phyloP scores from a whole-genome alignment of 2,888 invertebrate genomes.

The Steinernema hermaphroditum region DNA sequence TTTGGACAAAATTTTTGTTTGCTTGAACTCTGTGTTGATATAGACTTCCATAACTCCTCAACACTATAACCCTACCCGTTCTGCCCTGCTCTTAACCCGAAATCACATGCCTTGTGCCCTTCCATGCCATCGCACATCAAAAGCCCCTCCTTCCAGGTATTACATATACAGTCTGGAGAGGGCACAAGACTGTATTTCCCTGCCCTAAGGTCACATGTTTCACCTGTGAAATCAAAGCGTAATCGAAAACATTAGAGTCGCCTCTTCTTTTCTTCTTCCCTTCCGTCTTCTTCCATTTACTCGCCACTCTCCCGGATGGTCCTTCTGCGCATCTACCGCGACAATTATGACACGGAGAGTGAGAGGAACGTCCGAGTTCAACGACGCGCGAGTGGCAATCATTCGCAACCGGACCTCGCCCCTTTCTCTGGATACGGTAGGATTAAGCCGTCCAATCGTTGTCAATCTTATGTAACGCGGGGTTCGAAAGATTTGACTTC shows the following conservation, averaged over 20 bases:
- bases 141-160: constrained; percentile 21
- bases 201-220: constrained; percentile 30
- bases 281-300: constrained; percentile 15
- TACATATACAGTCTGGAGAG: constrained; percentile 23
- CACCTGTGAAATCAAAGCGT: constrained; percentile 12
- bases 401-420: constrained; percentile 17
- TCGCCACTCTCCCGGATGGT: constrained; percentile 25
- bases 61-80: constrained; percentile 23
- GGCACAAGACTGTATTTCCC: constrained; percentile 20
- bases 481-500: too few relatives aligned
- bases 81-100: constrained; percentile 16
- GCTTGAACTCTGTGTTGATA: constrained; percentile 30
- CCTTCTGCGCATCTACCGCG: constrained; percentile 28
- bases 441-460: neutral
- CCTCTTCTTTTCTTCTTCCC: neutral
- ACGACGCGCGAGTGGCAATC: constrained; percentile 22
- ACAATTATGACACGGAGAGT: constrained; percentile 31
- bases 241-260: constrained; percentile 30
- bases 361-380: constrained; percentile 24
- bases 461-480: neutral
- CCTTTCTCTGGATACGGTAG: constrained; percentile 13
- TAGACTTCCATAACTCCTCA: constrained; percentile 21
- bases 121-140: neutral
- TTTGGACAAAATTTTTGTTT: constrained; percentile 2
- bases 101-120: constrained; percentile 26